Evolutionary conservation across 1,140 invertebrate species (phyloP).

Genomic region (Ceratitis capitata): DNA sequence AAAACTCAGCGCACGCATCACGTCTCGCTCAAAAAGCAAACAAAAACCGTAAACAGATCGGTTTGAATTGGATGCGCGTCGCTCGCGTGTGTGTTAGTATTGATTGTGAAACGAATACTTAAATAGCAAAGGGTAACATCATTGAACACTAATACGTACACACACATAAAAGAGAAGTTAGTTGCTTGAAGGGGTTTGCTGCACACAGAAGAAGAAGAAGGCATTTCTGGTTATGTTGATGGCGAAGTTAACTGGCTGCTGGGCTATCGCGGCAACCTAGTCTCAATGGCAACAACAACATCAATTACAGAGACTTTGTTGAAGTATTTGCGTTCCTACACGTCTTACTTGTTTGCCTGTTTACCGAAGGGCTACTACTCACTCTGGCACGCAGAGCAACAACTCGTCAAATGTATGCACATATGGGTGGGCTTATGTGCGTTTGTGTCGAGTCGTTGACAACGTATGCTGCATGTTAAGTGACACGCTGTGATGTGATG

Average conservation of each 20-base stretch:
- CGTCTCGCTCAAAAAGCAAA: constrained; percentile 30
- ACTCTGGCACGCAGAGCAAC: not conserved
- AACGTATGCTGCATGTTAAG: constrained; percentile 35
- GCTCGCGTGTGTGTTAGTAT: not conserved
- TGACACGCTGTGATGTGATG: constrained; percentile 32
- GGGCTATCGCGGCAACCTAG: not conserved
- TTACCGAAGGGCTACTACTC: not conserved
- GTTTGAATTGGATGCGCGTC: not conserved
- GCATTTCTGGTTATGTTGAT: too few relatives aligned
- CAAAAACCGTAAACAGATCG: not conserved
- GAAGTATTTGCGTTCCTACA: constrained; percentile 10
- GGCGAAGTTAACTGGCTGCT: not conserved
- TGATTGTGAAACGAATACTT: not conserved
- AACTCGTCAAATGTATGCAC: too few relatives aligned
- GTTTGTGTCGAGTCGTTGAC: constrained; percentile 25
- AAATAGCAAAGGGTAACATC: not conserved
- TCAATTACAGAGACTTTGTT: not conserved
- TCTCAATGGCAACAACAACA: not conserved
- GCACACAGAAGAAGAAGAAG: too few relatives aligned
- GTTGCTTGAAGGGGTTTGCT: too few relatives aligned
- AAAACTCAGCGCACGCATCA: constrained; percentile 25
- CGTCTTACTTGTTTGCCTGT: constrained; percentile 1
- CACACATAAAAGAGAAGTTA: too few relatives aligned
- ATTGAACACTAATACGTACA: not conserved
- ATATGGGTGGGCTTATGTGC: not conserved